phyloP scores from a whole-genome alignment of 2,113 vertebrate species.

The Hoplias malabaricus region DNA sequence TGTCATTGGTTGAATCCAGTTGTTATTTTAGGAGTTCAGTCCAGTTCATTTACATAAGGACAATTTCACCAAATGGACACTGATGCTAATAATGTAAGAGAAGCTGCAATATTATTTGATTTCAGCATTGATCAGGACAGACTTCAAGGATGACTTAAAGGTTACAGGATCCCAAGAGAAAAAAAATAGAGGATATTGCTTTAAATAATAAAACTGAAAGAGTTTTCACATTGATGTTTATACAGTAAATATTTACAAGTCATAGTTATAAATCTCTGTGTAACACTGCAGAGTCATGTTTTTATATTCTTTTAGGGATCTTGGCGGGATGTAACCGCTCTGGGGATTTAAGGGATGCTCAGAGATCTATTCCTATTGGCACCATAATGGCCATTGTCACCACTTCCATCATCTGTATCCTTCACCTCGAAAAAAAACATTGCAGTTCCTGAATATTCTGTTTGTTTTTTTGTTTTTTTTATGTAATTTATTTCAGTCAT shows the following conservation, averaged over 20 bases:
- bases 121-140: too few species aligned
- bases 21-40: too few species aligned
- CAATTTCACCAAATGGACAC: too few species aligned
- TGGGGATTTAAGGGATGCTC: constrained; percentile 90
- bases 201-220: background rate
- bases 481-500: background rate
- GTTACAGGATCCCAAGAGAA: background rate
- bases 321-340: constrained; percentile 97
- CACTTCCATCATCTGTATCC: constrained; percentile 96
- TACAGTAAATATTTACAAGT: background rate
- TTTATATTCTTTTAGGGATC: constrained; percentile 76
- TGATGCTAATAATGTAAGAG: too few species aligned
- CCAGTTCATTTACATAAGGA: too few species aligned
- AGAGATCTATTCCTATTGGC: constrained; percentile 92
- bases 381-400: constrained; percentile 93
- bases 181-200: background rate
- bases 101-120: too few species aligned
- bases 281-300: background rate
- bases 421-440: too few species aligned
- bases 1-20: too few species aligned
- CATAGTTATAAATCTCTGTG: background rate
- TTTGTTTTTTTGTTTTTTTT: background rate
- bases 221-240: background rate
- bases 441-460: background rate
- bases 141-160: too few species aligned